Conservation (phyloP, 2,113 vertebrate genomes). For the zebrafish (Danio rerio) region DNA sequence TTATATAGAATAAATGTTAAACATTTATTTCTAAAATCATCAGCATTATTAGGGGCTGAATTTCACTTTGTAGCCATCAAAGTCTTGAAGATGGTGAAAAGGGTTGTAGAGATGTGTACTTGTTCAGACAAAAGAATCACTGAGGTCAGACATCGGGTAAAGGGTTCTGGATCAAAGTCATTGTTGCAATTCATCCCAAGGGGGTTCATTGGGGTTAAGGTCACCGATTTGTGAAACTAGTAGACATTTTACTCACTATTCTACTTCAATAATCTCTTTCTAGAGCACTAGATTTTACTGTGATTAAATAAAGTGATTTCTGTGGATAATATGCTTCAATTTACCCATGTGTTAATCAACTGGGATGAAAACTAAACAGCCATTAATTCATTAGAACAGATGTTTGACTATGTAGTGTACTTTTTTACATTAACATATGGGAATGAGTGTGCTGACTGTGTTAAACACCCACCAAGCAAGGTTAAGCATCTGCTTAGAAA, state of each 20-base stretch:
- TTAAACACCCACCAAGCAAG: too few species aligned
- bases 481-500: too few species aligned
- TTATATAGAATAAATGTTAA: neutral
- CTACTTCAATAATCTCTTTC: neutral
- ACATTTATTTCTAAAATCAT: neutral
- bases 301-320: neutral
- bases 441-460: too few species aligned
- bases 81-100: neutral
- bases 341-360: too few species aligned
- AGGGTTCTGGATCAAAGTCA: neutral
- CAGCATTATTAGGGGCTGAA: neutral
- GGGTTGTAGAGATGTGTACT: neutral
- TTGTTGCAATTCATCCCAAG: neutral
- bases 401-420: too few species aligned
- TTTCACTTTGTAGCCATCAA: neutral
- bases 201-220: neutral
- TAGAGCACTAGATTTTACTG: neutral
- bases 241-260: neutral
- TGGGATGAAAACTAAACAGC: too few species aligned
- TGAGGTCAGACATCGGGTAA: neutral
- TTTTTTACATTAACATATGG: too few species aligned
- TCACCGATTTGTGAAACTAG: neutral
- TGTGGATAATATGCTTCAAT: neutral
- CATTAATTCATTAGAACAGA: too few species aligned
- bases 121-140: slow-evolving; percentile 2